Base-by-base conservation (phyloP, 2,888 invertebrate genomes). In the Drosophila hamatofila region DNA sequence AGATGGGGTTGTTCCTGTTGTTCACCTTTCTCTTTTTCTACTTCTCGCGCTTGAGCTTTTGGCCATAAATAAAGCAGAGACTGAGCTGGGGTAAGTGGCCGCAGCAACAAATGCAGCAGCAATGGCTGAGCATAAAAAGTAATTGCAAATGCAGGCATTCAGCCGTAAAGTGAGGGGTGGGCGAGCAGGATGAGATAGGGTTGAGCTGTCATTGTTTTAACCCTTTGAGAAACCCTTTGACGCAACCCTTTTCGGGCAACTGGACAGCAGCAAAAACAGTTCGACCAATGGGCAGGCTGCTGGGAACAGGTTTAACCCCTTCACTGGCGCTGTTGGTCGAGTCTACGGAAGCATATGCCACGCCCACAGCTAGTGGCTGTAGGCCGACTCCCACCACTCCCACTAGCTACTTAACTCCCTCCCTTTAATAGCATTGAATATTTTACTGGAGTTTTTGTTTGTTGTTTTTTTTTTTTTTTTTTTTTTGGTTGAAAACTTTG, bases 1-100 rank as follows among this genome's bases (percentile, higher is more conserved):
- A 51, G 83, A 81, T 78, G 81, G 83, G 83, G 84, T 83, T 86
- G 77, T 60, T 80, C 9, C 55, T 55, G 18, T 48, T 72, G 62
- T 51, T 74, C 51, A 21, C 23, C 51, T 35, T 35, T 52, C 35
- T 52, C 35, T 23, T 35, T 23, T 23, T 0, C 60, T 42, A 68
- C 33, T 54, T 63, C 57, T 55, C 80, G 59, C 58, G 49, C 51
- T 55, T 46, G 65, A 80, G 73, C 79, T 79, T 78, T 70, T 37
- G 61, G 73, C 59, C 57, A 69, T 68, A 60, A 76, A 78, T 69
- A 65, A 72, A 11, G 48, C 49, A 39, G 42, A 51, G 48, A 18
- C 39, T 62, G 16, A 23, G 61, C 11, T 18, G 57, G 54, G 23
- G 52, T 54, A 37, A 18, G 46, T n/a, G 51, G 11, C 23, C n/a